Percentiles rank a stretch among this genome's conserved stretches.
These are phyloP conservation scores for Gymnoscelis rufifasciata DNA, from an alignment of 2,888 invertebrate genomes.

Conservation along the genomic window DNA sequence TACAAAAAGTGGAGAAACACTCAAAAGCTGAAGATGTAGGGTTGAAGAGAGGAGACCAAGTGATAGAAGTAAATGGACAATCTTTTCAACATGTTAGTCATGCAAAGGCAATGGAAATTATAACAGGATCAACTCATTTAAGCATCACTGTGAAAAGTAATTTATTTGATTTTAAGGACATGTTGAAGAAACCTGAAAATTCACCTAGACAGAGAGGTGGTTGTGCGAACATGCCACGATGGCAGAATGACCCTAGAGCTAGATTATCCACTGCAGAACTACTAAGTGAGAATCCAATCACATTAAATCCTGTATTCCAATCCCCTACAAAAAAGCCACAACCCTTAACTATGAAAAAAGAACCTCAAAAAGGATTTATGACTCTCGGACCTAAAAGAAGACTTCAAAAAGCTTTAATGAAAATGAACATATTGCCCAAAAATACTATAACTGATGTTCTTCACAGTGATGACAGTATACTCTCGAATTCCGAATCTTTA, in stretches of 20 bases:
- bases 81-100: slow-evolving; percentile 96
- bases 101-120: slow-evolving; percentile 93
- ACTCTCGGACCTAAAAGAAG: slow-evolving; percentile 91
- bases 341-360: slow-evolving; percentile 78
- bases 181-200: slow-evolving; percentile 85
- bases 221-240: slow-evolving; percentile 82
- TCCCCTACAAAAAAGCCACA: slow-evolving; percentile 78
- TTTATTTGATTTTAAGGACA: slow-evolving; percentile 89
- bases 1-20: slow-evolving; percentile 94
- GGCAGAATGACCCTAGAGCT: slow-evolving; percentile 84
- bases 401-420: slow-evolving; percentile 90
- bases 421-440: slow-evolving; percentile 93
- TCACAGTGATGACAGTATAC: slow-evolving; percentile 82
- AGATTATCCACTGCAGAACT: slow-evolving; percentile 89
- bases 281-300: slow-evolving; percentile 69
- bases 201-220: slow-evolving; percentile 85
- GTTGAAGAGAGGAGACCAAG: slow-evolving; percentile 97
- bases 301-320: slow-evolving; percentile 71
- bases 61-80: slow-evolving; percentile 98
- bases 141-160: slow-evolving; percentile 98
- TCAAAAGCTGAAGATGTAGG: slow-evolving; percentile 98
- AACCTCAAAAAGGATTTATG: slow-evolving; percentile 90
- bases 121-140: slow-evolving; percentile 95
- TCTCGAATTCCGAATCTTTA: slow-evolving; percentile 78
- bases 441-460: slow-evolving; percentile 85